A percentile compares a stretch with the other conserved stretches of the same genome.
Conservation (phyloP, 2,888 invertebrate genomes). For the Hermaeophaga mercurialis region DNA sequence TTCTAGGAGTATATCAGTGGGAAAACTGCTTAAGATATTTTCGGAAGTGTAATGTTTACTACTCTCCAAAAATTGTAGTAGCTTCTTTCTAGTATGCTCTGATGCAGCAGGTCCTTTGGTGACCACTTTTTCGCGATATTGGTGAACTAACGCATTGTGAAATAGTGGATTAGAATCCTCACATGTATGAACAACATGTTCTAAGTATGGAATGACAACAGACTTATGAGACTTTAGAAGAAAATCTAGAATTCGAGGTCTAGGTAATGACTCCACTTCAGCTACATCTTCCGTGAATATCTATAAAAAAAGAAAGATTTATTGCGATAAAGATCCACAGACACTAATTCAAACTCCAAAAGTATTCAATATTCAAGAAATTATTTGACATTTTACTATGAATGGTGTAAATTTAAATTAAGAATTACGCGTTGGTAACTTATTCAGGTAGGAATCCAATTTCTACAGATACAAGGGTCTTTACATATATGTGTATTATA, state of each 20-base stretch:
- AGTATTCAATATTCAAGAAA: too few species aligned
- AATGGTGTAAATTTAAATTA: too few species aligned
- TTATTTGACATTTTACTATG: too few species aligned
- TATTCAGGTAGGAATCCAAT: too few species aligned
- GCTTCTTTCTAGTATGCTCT: constrained; percentile 64
- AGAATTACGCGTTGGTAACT: too few species aligned
- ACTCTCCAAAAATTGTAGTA: constrained; percentile 79
- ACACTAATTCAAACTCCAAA: too few species aligned
- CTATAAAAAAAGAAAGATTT: constrained; percentile 42
- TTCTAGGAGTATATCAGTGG: constrained; percentile 82
- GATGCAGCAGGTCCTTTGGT: constrained; percentile 59
- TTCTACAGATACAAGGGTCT: too few species aligned
- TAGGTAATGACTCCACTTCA: constrained; percentile 88
- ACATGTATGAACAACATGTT: constrained; percentile 92
- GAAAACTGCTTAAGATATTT: constrained; percentile 84
- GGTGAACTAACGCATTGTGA: constrained; percentile 89
- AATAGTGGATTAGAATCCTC: constrained; percentile 82
- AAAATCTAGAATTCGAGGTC: constrained; percentile 87
- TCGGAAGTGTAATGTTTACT: constrained; percentile 86
- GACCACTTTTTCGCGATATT: constrained; percentile 77
- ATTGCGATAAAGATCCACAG: too few species aligned
- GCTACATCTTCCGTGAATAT: constrained; percentile 86
- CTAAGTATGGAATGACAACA: constrained; percentile 90
- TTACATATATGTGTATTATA: too few species aligned
- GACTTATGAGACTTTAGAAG: constrained; percentile 79